Conservation (phyloP, 2,113 vertebrate species). For the Dasypus novemcinctus region DNA sequence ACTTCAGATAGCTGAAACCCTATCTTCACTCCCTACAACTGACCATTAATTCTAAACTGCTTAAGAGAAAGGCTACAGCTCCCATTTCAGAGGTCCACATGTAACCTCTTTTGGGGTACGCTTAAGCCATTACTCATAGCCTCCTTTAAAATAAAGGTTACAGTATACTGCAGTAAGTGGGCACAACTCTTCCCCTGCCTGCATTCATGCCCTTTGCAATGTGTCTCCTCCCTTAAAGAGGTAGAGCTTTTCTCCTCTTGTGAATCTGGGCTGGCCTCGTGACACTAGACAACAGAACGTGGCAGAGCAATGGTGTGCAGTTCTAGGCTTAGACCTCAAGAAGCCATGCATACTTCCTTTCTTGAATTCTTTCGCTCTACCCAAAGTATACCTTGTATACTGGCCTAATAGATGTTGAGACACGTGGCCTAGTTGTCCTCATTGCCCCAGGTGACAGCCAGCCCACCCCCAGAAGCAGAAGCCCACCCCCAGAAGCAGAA, state of each 20-base stretch:
- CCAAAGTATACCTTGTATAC: rapidly evolving
- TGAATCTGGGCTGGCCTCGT: not conserved
- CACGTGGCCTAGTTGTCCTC: not conserved
- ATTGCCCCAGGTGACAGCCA: not conserved
- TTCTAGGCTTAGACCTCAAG: not conserved
- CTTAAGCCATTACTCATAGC: not conserved
- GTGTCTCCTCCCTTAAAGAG: not conserved
- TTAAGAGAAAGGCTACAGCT: not conserved
- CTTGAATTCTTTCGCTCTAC: not conserved
- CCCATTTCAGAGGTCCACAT: not conserved
- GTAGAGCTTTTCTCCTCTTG: not conserved
- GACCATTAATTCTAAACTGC: not conserved
- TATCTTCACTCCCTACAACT: not conserved
- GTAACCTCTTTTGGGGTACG: not conserved
- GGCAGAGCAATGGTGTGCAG: not conserved
- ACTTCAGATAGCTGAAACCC: not conserved
- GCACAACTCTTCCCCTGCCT: not conserved
- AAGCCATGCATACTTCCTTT: not conserved
- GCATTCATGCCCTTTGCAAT: not conserved
- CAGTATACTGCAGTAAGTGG: not conserved
- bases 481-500: not conserved
- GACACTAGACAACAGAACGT: not conserved
- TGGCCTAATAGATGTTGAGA: not conserved
- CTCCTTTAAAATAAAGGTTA: not conserved
- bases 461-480: not conserved